Conservation (phyloP, 2,797 vertebrate genomes). For the Lateolabrax maculatus region DNA sequence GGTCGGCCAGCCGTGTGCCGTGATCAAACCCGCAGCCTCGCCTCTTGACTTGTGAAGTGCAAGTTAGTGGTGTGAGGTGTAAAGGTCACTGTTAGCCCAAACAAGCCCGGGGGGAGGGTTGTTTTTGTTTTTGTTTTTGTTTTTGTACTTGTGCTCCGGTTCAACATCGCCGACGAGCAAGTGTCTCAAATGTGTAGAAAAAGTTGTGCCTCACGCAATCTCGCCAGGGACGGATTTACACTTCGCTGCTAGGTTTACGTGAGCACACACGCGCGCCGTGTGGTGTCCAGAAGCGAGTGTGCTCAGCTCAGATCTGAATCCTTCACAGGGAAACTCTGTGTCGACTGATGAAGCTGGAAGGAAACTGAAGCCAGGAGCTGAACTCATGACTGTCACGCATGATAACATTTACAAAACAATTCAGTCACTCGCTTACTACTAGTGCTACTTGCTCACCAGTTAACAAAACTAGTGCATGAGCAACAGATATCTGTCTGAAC, state of each 20-base stretch:
- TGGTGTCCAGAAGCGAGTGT: not conserved
- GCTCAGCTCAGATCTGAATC: not conserved
- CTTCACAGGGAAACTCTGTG: not conserved
- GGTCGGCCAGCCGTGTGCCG: not conserved
- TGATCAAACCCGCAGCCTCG: not conserved
- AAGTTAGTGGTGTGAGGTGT: constrained; percentile 10
- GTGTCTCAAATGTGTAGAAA: not conserved
- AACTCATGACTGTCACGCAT: not conserved
- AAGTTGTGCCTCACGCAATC: not conserved
- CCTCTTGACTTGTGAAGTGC: constrained; percentile 8
- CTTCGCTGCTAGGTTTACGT: not conserved
- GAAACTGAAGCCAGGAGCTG: not conserved
- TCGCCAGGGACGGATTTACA: not conserved
- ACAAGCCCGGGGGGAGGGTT: constrained; percentile 10
- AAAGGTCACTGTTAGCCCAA: constrained; percentile 63
- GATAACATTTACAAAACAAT: not conserved
- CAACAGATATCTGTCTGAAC: not conserved
- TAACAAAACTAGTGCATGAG: not conserved
- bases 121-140: no score
- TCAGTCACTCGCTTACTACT: not conserved
- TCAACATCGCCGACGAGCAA: no score
- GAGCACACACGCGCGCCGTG: not conserved
- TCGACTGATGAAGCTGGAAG: not conserved
- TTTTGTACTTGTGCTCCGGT: not conserved
- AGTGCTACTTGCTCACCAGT: not conserved